A percentile compares a stretch with the other conserved stretches of the same genome.
These are phyloP conservation scores for Yponomeuta malinellus DNA, from an alignment of 2,888 invertebrate species.

Conservation along the genomic window DNA sequence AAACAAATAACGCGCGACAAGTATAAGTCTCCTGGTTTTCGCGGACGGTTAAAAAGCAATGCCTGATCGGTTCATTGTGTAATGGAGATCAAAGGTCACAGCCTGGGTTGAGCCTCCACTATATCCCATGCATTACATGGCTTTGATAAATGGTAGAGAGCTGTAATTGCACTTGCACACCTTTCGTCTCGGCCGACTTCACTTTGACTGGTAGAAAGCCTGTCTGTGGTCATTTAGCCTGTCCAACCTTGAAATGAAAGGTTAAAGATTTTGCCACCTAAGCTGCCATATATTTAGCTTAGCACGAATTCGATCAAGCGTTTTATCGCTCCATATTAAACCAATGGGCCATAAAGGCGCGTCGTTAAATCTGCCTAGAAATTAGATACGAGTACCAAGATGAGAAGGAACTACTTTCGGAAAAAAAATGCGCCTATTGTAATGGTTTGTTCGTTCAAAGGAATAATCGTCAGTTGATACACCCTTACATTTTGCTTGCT, in stretches of 20 bases:
- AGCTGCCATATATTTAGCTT: neutral
- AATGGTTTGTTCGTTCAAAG: neutral
- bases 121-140: constrained; percentile 8
- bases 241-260: neutral
- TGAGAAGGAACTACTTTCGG: neutral
- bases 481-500: no score
- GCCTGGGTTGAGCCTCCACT: neutral
- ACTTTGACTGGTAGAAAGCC: neutral
- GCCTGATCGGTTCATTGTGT: neutral
- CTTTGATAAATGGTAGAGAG: constrained; percentile 5
- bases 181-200: neutral
- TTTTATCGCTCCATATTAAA: neutral
- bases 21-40: neutral
- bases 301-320: constrained; percentile 2
- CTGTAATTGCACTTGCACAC: neutral
- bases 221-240: neutral
- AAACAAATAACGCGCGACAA: neutral
- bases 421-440: neutral
- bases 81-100: constrained; percentile 5
- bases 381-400: neutral
- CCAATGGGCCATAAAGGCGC: neutral
- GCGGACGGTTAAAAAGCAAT: neutral
- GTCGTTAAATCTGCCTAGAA: neutral
- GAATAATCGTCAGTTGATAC: neutral
- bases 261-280: no score